Conservation (phyloP, 1,140 invertebrate genomes). For the Rhagoletis zephyria region DNA sequence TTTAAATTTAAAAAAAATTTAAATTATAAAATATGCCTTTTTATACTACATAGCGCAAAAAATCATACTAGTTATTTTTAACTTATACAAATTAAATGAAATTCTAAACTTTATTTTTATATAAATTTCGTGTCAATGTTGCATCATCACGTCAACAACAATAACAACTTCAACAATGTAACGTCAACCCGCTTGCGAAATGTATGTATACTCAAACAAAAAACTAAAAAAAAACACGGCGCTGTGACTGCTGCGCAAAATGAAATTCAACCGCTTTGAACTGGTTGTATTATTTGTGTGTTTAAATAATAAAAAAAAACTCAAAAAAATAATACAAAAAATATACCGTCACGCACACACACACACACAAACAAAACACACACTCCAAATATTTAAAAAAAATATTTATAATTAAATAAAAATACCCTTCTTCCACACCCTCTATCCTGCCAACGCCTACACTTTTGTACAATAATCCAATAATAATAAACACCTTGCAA, state of each 20-base stretch:
- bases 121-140: constrained; percentile 15
- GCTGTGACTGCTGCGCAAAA: neutral
- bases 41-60: neutral
- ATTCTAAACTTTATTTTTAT: constrained; percentile 44
- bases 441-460: neutral
- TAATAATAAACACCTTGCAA: constrained; percentile 38
- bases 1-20: no score
- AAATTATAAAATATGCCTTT: neutral
- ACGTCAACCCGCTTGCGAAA: neutral
- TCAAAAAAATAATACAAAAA: neutral
- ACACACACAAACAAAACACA: neutral
- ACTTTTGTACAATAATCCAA: neutral
- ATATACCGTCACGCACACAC: neutral
- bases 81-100: constrained; percentile 32
- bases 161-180: neutral
- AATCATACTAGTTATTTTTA: neutral
- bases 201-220: neutral
- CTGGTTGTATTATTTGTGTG: neutral
- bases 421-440: neutral
- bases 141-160: constrained; percentile 4
- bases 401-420: neutral
- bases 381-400: neutral
- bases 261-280: neutral
- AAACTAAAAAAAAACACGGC: constrained; percentile 2
- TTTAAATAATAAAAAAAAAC: neutral